Base-by-base conservation (phyloP, 2,888 invertebrate genomes). In the Microctonus hyperodae region DNA sequence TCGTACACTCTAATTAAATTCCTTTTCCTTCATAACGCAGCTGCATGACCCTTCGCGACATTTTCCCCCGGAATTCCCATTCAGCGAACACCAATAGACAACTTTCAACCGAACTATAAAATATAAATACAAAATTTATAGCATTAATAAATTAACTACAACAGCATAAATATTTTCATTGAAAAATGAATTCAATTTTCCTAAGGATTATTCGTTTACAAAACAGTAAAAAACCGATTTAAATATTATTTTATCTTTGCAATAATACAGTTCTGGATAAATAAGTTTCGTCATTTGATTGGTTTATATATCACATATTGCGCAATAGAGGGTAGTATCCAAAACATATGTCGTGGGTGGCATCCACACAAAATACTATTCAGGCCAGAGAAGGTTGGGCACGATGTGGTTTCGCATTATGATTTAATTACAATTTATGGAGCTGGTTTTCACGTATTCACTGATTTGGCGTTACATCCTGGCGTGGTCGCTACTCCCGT, bases 341-440 rank as follows among this genome's bases (percentile, higher is more conserved):
- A 31, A 64, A 55, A 64, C 63, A 64, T 56, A 55, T 64, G 63
- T 55, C 56, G 67, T 51, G 65, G 58, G 67, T 60, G 51, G 64
- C 48, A 64, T 57, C 68, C n/a, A 37, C 37, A 13, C 13, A 37
- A 37, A n/a, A 37, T 69, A 69, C 57, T 65, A 65, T 72, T 72
- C 56, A 69, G 65, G 69, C 66, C 68, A 66, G 69, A 65, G 64
- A 44, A 55, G 23, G 64, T 58, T 55, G 67, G 58, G 62, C 62
- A 37, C 57, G 40, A 61, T 56, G 60, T 22, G 63, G 70, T 72
- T 70, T 61, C 72, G 73, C 75, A 78, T 77, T 76, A 75, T 75
- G 72, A 76, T 76, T 75, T 78, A 77, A 78, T 78, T 77, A 77
- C 73, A 75, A 78, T 78, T 79, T 79, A 78, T 79, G 76, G 75